Conservation (phyloP, 2,797 vertebrate species). For the Rhinogobio ventralis region DNA sequence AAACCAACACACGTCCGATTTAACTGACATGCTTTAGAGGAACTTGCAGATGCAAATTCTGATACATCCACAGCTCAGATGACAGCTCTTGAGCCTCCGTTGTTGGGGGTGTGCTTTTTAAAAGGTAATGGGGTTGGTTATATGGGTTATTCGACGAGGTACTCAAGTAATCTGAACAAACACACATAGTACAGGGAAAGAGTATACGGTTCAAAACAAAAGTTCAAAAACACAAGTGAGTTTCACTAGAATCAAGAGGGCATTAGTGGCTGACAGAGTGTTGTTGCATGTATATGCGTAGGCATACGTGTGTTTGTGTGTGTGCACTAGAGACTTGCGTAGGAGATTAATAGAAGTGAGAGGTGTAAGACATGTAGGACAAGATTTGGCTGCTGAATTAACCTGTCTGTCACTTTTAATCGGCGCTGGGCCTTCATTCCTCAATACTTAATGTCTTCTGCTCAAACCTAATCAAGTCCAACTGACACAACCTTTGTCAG, state of each 20-base stretch:
- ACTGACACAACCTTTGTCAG: constrained; percentile 27
- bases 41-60: not conserved
- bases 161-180: constrained; percentile 65
- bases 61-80: constrained; percentile 12
- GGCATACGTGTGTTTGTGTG: constrained; percentile 36
- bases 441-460: constrained; percentile 33
- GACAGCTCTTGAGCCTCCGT: constrained; percentile 50
- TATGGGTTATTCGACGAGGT: constrained; percentile 35
- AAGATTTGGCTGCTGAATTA: constrained; percentile 47
- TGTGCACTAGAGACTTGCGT: constrained; percentile 39
- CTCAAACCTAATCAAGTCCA: constrained; percentile 25
- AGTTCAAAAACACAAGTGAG: constrained; percentile 9
- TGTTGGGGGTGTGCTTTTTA: not conserved
- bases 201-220: constrained; percentile 2
- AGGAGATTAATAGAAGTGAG: constrained; percentile 55
- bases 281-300: constrained; percentile 23
- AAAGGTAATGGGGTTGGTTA: constrained; percentile 5
- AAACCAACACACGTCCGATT: not conserved
- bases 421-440: constrained; percentile 30
- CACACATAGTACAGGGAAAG: constrained; percentile 27
- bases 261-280: constrained; percentile 46
- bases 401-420: constrained; percentile 59
- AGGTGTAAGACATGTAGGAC: constrained; percentile 49
- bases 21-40: not conserved
- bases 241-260: constrained; percentile 26